phyloP scores from a whole-genome alignment of 2,797 vertebrate genomes.

The Tangara arthus region DNA sequence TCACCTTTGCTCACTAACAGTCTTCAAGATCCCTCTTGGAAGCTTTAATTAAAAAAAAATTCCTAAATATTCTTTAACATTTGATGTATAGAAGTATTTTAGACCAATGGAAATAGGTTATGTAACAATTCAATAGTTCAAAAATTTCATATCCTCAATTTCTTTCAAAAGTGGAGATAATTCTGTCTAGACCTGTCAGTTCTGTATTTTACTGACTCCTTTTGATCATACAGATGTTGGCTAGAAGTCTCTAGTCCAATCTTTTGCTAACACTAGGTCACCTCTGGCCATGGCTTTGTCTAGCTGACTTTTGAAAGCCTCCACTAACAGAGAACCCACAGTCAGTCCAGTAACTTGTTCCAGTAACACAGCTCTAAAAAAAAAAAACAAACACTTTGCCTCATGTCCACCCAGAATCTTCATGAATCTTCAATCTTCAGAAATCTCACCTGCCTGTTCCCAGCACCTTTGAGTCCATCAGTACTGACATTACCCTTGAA shows the following conservation, averaged over 20 bases:
- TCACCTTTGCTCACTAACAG: neutral
- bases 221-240: neutral
- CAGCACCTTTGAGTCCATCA: neutral
- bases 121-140: neutral
- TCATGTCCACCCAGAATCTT: neutral
- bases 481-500: neutral
- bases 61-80: neutral
- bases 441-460: neutral
- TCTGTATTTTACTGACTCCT: neutral
- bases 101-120: neutral
- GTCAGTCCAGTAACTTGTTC: neutral
- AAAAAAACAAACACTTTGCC: fast-evolving
- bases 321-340: neutral
- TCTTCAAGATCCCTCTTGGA: neutral
- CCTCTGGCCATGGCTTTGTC: neutral
- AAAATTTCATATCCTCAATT: neutral
- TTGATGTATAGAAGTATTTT: neutral
- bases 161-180: neutral
- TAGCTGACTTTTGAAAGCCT: neutral
- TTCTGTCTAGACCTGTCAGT: neutral
- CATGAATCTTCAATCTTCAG: neutral
- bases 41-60: neutral
- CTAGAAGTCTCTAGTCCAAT: neutral
- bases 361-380: neutral
- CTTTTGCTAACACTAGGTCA: neutral